A percentile compares a stretch with the other conserved stretches of the same genome.
Evolutionary conservation across 2,113 vertebrate species (phyloP).

Genomic region (Cairina moschata): DNA sequence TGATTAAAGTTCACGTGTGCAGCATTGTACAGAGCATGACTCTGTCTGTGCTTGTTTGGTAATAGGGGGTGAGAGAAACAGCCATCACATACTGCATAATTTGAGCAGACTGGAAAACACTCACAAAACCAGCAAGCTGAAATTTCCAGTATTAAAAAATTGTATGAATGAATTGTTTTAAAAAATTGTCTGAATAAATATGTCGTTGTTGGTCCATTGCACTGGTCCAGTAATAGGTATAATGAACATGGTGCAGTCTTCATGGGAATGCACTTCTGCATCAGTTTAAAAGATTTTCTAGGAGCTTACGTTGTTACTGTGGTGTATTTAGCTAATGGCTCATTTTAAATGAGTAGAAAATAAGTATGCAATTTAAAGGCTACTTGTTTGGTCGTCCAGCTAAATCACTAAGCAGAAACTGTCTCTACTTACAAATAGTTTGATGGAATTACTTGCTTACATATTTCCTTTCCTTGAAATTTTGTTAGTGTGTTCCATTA

Average conservation of each 20-base stretch:
- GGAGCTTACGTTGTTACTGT: not conserved
- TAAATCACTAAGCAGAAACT: not conserved
- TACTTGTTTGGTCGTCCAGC: not conserved
- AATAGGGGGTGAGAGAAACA: not conserved
- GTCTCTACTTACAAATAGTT: not conserved
- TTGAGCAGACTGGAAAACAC: not conserved
- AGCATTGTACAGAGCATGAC: not conserved
- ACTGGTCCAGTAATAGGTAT: not conserved
- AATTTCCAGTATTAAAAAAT: not conserved
- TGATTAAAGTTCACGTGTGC: not conserved
- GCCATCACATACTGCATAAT: not conserved
- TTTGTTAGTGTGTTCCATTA: not conserved
- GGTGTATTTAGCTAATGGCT: not conserved
- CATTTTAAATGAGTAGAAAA: not conserved
- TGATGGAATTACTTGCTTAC: not conserved
- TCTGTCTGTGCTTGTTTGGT: not conserved
- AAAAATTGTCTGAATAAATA: not conserved
- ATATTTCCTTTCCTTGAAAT: not conserved
- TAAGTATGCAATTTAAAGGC: not conserved
- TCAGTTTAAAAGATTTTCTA: not conserved
- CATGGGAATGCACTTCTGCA: not conserved
- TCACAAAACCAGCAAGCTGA: not conserved
- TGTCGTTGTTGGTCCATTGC: not conserved
- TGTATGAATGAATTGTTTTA: not conserved
- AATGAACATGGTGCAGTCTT: not conserved